Evolutionary conservation across 2,797 vertebrate species (phyloP).

Genomic region (Rhincodon typus): DNA sequence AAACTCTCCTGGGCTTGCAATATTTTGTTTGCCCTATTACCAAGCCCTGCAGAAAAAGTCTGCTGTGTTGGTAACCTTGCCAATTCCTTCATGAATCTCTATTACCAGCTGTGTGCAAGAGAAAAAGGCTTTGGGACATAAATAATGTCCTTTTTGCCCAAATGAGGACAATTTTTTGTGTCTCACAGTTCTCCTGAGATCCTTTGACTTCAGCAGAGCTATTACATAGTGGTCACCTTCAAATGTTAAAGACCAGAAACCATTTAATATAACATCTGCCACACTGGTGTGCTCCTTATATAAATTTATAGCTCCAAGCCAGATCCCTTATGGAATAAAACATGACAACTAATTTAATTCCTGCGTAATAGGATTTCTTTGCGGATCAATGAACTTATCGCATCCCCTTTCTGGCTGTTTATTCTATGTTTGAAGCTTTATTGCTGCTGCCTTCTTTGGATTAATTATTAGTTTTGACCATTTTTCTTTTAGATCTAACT

Average conservation of each 20-base stretch:
- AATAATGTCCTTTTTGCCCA: conserved; percentile 26
- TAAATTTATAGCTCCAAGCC: conserved; percentile 27
- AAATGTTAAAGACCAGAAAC: conserved; percentile 40
- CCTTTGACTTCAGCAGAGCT: background rate
- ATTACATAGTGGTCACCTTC: conserved; percentile 38
- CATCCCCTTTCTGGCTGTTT: background rate
- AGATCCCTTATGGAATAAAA: conserved; percentile 8
- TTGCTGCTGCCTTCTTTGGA: background rate
- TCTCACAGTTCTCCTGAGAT: conserved; percentile 38
- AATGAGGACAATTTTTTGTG: conserved; percentile 30
- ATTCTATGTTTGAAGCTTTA: background rate
- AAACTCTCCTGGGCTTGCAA: background rate
- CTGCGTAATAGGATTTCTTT: conserved; percentile 22
- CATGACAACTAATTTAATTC: conserved; percentile 14
- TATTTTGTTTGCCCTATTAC: background rate
- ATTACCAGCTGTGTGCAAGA: conserved; percentile 20
- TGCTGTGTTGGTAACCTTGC: conserved; percentile 47
- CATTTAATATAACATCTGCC: conserved; percentile 40
- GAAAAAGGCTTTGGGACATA: conserved; percentile 13
- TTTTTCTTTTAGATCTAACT: background rate
- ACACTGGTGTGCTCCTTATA: conserved; percentile 21
- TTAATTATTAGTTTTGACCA: background rate
- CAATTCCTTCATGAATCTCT: conserved; percentile 37
- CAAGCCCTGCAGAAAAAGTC: conserved; percentile 43
- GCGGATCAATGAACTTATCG: background rate